phyloP scores from a whole-genome alignment of 1,140 invertebrate genomes.

The Dicyema japonicum region DNA sequence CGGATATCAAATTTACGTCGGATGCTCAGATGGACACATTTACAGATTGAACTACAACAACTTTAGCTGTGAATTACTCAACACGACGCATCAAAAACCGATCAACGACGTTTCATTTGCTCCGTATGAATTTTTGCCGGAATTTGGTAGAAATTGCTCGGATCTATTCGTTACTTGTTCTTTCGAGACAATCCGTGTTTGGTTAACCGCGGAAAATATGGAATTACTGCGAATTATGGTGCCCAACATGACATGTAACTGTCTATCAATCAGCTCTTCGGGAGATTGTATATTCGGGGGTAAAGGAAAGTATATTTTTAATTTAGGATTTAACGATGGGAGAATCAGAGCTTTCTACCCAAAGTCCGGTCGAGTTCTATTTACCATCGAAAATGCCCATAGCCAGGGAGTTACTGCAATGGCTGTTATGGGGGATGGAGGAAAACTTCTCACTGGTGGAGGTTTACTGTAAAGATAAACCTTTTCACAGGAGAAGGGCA shows the following conservation, averaged over 20 bases:
- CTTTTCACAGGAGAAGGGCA: constrained; percentile 56
- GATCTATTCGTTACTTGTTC: constrained; percentile 51
- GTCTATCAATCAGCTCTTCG: constrained; percentile 38
- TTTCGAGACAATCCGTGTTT: constrained; percentile 44
- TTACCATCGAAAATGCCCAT: constrained; percentile 45
- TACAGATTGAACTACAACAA: constrained; percentile 36
- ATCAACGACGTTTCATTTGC: constrained; percentile 52
- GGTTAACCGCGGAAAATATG: constrained; percentile 35
- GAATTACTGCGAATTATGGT: constrained; percentile 47
- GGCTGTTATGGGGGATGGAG: constrained; percentile 32
- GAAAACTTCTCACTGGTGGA: constrained; percentile 43
- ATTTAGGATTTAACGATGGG: constrained; percentile 38
- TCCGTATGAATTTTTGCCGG: constrained; percentile 3
- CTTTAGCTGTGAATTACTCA: constrained; percentile 31
- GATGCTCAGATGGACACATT: constrained; percentile 41
- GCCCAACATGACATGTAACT: constrained; percentile 45
- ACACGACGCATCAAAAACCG: constrained; percentile 41
- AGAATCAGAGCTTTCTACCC: constrained; percentile 38
- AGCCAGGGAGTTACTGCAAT: constrained; percentile 44
- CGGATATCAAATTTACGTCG: constrained; percentile 27
- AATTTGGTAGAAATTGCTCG: constrained; percentile 11
- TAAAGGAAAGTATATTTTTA: constrained; percentile 2
- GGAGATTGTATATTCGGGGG: constrained; percentile 15
- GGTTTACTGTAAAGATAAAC: no score
- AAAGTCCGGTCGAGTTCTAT: constrained; percentile 38